Conservation (phyloP, 2,888 invertebrate genomes). For the Athrips mouffetella region DNA sequence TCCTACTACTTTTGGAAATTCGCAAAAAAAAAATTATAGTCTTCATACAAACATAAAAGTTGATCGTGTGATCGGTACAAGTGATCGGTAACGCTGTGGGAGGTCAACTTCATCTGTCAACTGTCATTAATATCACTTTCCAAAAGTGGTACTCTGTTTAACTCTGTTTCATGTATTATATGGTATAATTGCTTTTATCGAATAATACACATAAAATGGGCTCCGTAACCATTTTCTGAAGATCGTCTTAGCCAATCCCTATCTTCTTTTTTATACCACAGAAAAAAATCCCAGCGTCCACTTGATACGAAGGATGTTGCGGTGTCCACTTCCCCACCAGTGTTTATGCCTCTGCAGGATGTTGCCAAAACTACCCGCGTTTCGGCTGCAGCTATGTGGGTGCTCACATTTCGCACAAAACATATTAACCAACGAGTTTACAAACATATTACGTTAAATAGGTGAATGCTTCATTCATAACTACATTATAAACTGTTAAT, state of each 20-base stretch:
- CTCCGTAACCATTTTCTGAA: too few species aligned
- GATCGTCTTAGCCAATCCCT: neutral
- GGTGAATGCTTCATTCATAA: slow-evolving; percentile 2
- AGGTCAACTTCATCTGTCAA: too few species aligned
- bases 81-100: too few species aligned
- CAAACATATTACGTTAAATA: slow-evolving; percentile 11
- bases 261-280: neutral
- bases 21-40: too few species aligned
- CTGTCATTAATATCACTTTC: too few species aligned
- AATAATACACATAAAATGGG: too few species aligned
- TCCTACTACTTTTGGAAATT: too few species aligned
- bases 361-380: slow-evolving; percentile 66
- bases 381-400: slow-evolving; percentile 35
- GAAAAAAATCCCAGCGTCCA: slow-evolving; percentile 11
- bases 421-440: slow-evolving; percentile 22
- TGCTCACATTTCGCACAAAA: slow-evolving; percentile 43
- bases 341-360: slow-evolving; percentile 65
- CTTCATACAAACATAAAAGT: too few species aligned
- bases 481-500: neutral
- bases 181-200: too few species aligned
- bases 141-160: too few species aligned
- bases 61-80: too few species aligned
- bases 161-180: too few species aligned
- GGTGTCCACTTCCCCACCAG: slow-evolving; percentile 64
- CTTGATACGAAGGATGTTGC: slow-evolving; percentile 61